A percentile compares a stretch with the other conserved stretches of the same genome.
These are phyloP conservation scores for Gopherus evgoodei DNA, from an alignment of 2,113 vertebrate genomes.

Conservation along the genomic window DNA sequence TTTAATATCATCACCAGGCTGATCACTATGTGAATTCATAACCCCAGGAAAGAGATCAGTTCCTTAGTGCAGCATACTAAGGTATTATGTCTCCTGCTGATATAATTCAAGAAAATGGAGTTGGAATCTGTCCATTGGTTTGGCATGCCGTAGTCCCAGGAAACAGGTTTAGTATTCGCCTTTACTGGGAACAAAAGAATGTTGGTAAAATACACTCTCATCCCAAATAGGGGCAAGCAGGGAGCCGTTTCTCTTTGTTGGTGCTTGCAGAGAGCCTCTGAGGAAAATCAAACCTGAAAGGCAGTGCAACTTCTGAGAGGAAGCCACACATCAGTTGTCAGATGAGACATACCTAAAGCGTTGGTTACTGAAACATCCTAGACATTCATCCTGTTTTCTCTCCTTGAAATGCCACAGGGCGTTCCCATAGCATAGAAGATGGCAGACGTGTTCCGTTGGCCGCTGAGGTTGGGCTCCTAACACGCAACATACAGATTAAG, in stretches of 20 bases:
- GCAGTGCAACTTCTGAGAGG: conserved; percentile 55
- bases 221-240: conserved; percentile 67
- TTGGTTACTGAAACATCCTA: conserved; percentile 32
- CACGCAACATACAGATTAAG: conserved; percentile 75
- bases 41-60: neutral
- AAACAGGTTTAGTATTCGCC: conserved; percentile 49
- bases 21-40: neutral
- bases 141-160: neutral
- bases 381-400: conserved; percentile 52
- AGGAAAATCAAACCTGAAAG: conserved; percentile 73
- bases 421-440: conserved; percentile 53
- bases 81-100: neutral
- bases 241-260: conserved; percentile 70
- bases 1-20: neutral
- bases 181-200: conserved; percentile 50
- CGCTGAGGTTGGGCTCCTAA: conserved; percentile 79
- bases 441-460: conserved; percentile 63
- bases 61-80: neutral
- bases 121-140: conserved; percentile 43
- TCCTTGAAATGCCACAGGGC: conserved; percentile 63
- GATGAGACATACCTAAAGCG: conserved; percentile 47
- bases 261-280: conserved; percentile 47
- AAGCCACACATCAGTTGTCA: conserved; percentile 54
- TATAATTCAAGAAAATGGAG: neutral
- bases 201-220: neutral